Evolutionary conservation across 2,797 vertebrate species (phyloP).

Genomic region (Bradypus variegatus): DNA sequence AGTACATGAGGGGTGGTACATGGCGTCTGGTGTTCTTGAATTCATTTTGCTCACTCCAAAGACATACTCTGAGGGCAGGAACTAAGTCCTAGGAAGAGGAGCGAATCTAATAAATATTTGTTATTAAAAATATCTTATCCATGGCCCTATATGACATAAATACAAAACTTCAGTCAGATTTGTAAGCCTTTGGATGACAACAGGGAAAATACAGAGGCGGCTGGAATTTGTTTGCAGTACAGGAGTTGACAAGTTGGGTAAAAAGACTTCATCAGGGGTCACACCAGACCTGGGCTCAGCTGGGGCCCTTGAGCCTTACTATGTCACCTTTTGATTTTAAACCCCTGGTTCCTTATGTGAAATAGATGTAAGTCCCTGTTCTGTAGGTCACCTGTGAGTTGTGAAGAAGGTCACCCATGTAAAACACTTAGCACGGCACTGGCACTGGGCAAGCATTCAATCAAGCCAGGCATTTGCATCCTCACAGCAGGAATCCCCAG

Average conservation of each 20-base stretch:
- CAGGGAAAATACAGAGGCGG: neutral
- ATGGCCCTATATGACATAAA: neutral
- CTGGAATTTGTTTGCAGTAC: neutral
- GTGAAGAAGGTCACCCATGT: accelerated
- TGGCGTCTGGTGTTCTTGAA: neutral
- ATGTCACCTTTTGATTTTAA: neutral
- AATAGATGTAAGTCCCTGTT: too few species aligned
- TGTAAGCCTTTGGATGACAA: neutral
- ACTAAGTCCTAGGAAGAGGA: neutral
- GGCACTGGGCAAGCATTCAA: accelerated
- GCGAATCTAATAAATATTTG: neutral
- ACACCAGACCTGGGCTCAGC: neutral
- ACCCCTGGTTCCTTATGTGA: neutral
- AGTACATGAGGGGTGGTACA: neutral
- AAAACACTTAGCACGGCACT: neutral
- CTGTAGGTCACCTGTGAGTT: neutral
- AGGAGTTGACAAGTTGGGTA: neutral
- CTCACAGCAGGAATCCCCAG: neutral
- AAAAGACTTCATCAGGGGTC: too few species aligned
- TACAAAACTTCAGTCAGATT: neutral
- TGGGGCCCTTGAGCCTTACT: too few species aligned
- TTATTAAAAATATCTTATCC: neutral
- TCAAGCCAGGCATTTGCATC: accelerated
- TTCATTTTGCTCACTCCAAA: neutral
- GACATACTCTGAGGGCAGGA: neutral